Conservation (phyloP, 2,113 vertebrate genomes). For the Nicator chloris region DNA sequence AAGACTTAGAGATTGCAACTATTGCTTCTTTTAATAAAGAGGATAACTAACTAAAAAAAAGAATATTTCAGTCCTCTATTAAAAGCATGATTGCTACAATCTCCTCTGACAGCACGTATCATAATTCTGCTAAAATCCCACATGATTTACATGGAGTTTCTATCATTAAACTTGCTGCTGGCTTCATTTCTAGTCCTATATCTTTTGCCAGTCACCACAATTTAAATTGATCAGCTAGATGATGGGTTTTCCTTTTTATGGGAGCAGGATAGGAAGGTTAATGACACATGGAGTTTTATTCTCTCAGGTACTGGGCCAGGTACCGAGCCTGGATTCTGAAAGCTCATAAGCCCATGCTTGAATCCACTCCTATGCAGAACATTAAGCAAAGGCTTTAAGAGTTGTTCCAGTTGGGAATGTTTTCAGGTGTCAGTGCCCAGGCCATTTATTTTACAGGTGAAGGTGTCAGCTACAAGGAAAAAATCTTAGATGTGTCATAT, state of each 20-base stretch:
- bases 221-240: conserved; percentile 1
- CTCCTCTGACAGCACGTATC: not conserved
- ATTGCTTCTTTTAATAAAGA: not conserved
- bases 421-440: not conserved
- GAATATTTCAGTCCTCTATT: not conserved
- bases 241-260: not conserved
- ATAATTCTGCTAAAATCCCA: not conserved
- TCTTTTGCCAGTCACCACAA: not conserved
- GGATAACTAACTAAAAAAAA: not conserved
- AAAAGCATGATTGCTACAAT: not conserved
- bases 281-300: conserved; percentile 24
- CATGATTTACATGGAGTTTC: not conserved
- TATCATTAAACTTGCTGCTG: not conserved
- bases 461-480: not conserved
- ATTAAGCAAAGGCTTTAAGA: conserved; percentile 24
- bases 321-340: not conserved
- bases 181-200: not conserved
- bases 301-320: not conserved
- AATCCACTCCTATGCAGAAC: conserved; percentile 1
- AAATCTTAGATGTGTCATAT: not conserved
- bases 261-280: not conserved
- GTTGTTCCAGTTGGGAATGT: not conserved
- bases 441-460: not conserved
- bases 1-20: not conserved
- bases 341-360: not conserved